Base-by-base conservation (phyloP, 1,140 invertebrate genomes). In the Drosophila serrata region DNA sequence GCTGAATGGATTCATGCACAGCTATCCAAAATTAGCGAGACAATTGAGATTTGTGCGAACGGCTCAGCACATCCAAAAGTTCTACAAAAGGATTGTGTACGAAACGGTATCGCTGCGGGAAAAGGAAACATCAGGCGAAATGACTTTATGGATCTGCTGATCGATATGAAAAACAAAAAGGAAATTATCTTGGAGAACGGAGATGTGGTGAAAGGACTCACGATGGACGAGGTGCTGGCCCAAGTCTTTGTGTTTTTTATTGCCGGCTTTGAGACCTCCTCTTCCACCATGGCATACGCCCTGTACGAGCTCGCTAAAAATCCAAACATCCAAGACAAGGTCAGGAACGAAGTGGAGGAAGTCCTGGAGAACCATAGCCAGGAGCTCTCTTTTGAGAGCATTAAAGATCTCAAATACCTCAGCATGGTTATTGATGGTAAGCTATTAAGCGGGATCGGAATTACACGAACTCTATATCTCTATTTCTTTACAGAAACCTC, bases 251-350 rank as follows among this genome's bases (percentile, higher is more conserved):
- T 88, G 0, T 93, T 93, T 37, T 93, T 95, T 65, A 56, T 95
- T 9, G 95, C 95, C 40, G 95, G 95, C 13, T 96, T 94, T 76
- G 96, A 96, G 59, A 95, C 95, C 0, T 94, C 95, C 6, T 93
- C 95, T 6, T 93, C 93, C 4, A 93, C 94, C 1, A 93, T 96
- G 63, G 84, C 93, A 0, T 95, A 94, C 70, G 82, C 93, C 0
- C 59, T 95, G 0, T 94, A 95, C 74, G 94, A 95, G 63, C 84
- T 96, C 56, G 95, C 95, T 0, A 63, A 92, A n/a, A 91, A 95
- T 82, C 94, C 94, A 40, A 93, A 95, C 0, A 82, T 95, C 2
- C 96, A 96, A 70, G 92, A 95, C 6, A 94, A 93, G 73, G 61
- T 95, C 1, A 80, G 94, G 11, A 81, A 93, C 22, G 95, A 96